These are phyloP conservation scores for Yponomeuta sedellus DNA, from an alignment of 2,888 invertebrate genomes.

Conservation along the genomic window DNA sequence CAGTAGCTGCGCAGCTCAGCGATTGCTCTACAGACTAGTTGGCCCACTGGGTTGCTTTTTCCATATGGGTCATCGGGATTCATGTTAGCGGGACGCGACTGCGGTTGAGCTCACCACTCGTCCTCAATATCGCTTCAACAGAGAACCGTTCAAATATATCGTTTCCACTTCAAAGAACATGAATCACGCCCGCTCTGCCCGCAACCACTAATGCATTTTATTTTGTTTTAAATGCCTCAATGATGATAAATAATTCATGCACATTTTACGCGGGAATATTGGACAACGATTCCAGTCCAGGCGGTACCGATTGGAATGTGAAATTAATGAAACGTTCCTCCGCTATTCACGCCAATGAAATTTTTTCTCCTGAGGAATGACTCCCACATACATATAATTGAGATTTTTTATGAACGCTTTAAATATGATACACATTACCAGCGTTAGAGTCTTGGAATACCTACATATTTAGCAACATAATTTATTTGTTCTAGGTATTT, in stretches of 20 bases:
- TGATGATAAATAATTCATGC: background rate
- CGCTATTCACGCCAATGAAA: background rate
- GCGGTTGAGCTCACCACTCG: slow-evolving; percentile 33
- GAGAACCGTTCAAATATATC: slow-evolving; percentile 28
- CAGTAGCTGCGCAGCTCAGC: background rate
- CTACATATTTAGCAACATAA: background rate
- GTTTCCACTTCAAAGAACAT: slow-evolving; percentile 14
- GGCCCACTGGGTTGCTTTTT: slow-evolving; percentile 24
- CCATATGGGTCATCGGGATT: slow-evolving; percentile 52
- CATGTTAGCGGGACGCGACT: slow-evolving; percentile 43
- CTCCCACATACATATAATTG: background rate
- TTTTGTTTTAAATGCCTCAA: slow-evolving; percentile 2
- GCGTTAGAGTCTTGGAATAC: background rate
- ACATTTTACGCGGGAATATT: slow-evolving; percentile 8
- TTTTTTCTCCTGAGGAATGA: background rate
- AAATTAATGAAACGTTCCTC: slow-evolving; percentile 23
- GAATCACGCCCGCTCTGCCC: slow-evolving; percentile 6
- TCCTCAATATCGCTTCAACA: slow-evolving; percentile 32
- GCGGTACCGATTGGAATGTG: slow-evolving; percentile 22
- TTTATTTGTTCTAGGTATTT: slow-evolving; percentile 56
- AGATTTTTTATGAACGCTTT: too few relatives aligned
- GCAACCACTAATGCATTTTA: slow-evolving; percentile 13
- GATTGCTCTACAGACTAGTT: slow-evolving; percentile 26
- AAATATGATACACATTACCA: too few relatives aligned
- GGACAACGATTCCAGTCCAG: slow-evolving; percentile 22